Conservation (phyloP, 2,113 vertebrate species). For the Toxotes jaculatrix region DNA sequence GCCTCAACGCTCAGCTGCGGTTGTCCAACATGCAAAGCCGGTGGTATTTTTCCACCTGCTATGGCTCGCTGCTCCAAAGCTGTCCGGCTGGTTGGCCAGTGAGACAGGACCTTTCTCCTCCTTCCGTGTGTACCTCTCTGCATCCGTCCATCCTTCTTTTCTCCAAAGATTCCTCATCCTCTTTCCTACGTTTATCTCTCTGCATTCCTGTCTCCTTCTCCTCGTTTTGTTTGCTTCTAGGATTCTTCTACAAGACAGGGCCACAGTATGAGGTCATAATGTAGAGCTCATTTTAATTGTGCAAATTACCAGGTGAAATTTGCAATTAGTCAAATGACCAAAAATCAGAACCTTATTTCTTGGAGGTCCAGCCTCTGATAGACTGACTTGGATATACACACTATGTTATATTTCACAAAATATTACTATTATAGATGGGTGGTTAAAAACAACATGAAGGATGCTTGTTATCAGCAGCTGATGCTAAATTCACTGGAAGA, state of each 20-base stretch:
- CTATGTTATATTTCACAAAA: too few relatives aligned
- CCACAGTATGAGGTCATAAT: too few relatives aligned
- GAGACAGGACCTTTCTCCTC: slow-evolving; percentile 5
- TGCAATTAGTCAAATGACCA: background rate
- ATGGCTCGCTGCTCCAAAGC: slow-evolving; percentile 5
- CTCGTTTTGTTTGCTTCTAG: background rate
- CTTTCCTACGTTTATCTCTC: background rate
- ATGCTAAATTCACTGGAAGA: slow-evolving; percentile 51
- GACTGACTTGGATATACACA: too few relatives aligned
- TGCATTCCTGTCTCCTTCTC: background rate
- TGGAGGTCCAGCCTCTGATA: too few relatives aligned
- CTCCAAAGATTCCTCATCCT: background rate
- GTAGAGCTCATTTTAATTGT: background rate
- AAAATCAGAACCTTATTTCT: background rate
- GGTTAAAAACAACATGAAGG: slow-evolving; percentile 1
- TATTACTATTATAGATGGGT: background rate
- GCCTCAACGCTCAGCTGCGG: slow-evolving; percentile 1
- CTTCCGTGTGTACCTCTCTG: background rate
- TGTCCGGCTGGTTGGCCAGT: background rate
- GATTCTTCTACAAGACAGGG: too few relatives aligned
- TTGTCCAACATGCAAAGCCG: slow-evolving; percentile 54
- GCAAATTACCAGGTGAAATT: background rate
- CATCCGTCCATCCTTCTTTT: background rate
- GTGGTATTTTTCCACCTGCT: slow-evolving; percentile 46
- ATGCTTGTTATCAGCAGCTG: slow-evolving; percentile 50